Evolutionary conservation across 2,797 vertebrate species (phyloP), one percentile per base, ranked within the genome.

Genomic region (Limosa lapponica): DNA sequence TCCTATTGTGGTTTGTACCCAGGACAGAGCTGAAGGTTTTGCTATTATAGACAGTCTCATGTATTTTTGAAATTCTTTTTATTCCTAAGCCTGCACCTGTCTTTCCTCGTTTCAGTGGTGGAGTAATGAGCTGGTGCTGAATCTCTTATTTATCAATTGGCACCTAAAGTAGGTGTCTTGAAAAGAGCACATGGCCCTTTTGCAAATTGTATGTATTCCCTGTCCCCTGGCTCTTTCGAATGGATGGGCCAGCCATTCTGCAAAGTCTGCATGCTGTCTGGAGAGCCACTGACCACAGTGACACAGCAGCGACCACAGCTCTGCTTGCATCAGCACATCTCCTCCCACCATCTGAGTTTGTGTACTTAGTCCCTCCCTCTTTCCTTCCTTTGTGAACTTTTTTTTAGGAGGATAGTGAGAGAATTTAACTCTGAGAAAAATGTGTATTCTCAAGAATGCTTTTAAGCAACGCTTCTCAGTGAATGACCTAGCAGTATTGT

Each of bases 191-290:
- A 7, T 46, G 24, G 16, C 27, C 32, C 9, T 89, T 67, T 89
- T 41, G 28, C 18, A 81, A 61, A 48, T 5, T 34, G 2, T 23
- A 13, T 27, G 3, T 12, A 30, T 89, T 82, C 16, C 10, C 27
- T 82, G 55, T 23, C 9, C 28, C 23, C 10, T 49, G 11, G 3
- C 4, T 66, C 11, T 73, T 87, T 73, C 71, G 89, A 73, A 66
- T 4, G 11, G 10, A 23, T 4, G 4, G 16, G 4, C 2, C 23
- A 82, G 39, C 4, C 2, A 0, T 41, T 77, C 24, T 82, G 39
- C 39, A 46, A 22, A 57, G 15, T 44, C 23, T 74, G 16, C 8
- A 14, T 7, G 16, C 10, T 43, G 32, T 8, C 39, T 64, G 46
- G 51, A 49, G 16, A 52, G 34, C 22, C 65, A 52, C 34, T 57